Percentiles rank a stretch among this genome's conserved stretches.
Evolutionary conservation across 2,888 invertebrate species (phyloP).

Genomic region (Amiota mariae): DNA sequence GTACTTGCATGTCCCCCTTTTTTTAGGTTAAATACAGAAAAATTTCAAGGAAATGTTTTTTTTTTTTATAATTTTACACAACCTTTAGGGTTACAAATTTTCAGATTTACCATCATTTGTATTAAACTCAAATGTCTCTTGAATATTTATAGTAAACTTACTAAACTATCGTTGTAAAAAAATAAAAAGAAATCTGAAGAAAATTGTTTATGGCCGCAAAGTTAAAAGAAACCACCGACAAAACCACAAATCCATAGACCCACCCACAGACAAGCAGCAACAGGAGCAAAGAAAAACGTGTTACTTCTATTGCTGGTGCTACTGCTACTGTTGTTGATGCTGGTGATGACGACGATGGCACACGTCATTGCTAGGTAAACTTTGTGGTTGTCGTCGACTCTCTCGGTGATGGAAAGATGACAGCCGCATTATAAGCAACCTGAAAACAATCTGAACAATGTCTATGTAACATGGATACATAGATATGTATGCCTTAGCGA

Average conservation of each 20-base stretch:
- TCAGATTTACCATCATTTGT: background rate
- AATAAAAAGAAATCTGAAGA: background rate
- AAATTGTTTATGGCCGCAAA: background rate
- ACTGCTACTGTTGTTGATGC: background rate
- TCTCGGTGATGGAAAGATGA: constrained; percentile 49
- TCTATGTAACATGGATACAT: constrained; percentile 27
- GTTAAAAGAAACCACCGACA: constrained; percentile 36
- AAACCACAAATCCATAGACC: constrained; percentile 39
- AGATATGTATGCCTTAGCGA: background rate
- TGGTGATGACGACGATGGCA: background rate
- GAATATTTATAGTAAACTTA: background rate
- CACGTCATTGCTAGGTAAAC: constrained; percentile 4
- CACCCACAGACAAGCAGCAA: constrained; percentile 47
- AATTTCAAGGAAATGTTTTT: constrained; percentile 11
- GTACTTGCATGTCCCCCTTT: background rate
- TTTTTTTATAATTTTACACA: background rate
- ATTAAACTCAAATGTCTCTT: background rate
- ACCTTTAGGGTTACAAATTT: background rate
- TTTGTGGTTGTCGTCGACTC: background rate
- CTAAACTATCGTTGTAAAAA: background rate
- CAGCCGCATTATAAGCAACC: constrained; percentile 38
- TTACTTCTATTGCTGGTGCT: background rate
- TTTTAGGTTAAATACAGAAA: background rate
- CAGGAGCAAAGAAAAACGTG: constrained; percentile 35
- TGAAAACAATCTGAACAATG: constrained; percentile 23